Percentiles rank a stretch among this genome's conserved stretches.
These are phyloP conservation scores for Dryobota labecula DNA, from an alignment of 2,888 invertebrate genomes.

Conservation along the genomic window DNA sequence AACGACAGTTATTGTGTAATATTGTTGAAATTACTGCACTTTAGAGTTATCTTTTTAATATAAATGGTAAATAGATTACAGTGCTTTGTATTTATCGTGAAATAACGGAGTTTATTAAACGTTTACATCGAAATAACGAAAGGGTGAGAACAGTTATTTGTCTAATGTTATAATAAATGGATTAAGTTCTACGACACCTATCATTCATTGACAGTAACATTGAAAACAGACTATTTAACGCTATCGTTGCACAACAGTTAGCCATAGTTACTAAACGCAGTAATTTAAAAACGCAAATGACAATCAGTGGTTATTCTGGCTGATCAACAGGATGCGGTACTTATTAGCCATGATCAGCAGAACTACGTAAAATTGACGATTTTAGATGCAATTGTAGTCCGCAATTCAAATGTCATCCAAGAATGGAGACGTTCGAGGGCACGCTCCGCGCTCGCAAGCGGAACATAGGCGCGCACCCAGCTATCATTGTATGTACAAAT, in stretches of 20 bases:
- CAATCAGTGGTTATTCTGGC: conserved; percentile 60
- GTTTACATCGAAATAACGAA: too few species aligned
- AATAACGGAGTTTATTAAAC: too few species aligned
- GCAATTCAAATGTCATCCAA: conserved; percentile 70
- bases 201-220: conserved; percentile 8
- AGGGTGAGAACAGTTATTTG: too few species aligned
- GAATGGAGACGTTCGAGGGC: conserved; percentile 70
- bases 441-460: conserved; percentile 56
- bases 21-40: too few species aligned
- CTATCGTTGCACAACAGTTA: conserved; percentile 47
- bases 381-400: conserved; percentile 73
- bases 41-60: too few species aligned
- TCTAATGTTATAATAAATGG: too few species aligned
- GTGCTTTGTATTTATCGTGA: too few species aligned
- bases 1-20: too few species aligned
- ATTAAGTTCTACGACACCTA: not conserved
- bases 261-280: conserved; percentile 62
- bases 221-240: conserved; percentile 18
- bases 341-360: conserved; percentile 79
- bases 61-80: too few species aligned
- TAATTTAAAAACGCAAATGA: conserved; percentile 66
- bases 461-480: conserved; percentile 52
- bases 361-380: conserved; percentile 77
- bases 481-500: conserved; percentile 41
- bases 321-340: conserved; percentile 81